Evolutionary conservation across 1,140 invertebrate species (phyloP).

Genomic region (Cyclina sinensis): DNA sequence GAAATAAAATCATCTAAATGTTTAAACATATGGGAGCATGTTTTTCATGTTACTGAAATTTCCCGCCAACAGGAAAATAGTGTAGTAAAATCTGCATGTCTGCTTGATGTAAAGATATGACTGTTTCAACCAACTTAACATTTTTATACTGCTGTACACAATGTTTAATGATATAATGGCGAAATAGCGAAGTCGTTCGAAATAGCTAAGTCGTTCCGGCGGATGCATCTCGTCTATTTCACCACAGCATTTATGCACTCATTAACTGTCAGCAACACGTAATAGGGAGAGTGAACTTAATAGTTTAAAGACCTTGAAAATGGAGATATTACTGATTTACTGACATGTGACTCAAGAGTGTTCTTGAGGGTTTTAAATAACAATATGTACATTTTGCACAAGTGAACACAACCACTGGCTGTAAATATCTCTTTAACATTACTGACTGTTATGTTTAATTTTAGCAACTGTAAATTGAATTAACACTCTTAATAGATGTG

Average conservation of each 20-base stretch:
- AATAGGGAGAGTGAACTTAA: background rate
- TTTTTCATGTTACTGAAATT: background rate
- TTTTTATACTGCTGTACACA: background rate
- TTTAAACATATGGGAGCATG: too few species aligned
- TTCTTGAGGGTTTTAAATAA: too few species aligned
- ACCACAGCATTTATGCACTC: background rate
- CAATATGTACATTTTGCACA: too few species aligned
- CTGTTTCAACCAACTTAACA: background rate
- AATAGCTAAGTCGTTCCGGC: background rate
- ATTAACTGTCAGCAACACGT: background rate
- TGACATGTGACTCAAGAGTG: too few species aligned
- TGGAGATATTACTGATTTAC: too few species aligned
- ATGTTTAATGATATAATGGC: background rate
- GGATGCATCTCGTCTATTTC: background rate
- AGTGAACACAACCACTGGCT: too few species aligned
- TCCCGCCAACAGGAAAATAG: background rate
- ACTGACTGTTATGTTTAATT: too few species aligned
- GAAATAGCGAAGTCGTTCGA: background rate
- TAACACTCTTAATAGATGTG: too few species aligned
- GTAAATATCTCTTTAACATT: too few species aligned
- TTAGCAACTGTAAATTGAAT: too few species aligned
- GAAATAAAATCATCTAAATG: too few species aligned
- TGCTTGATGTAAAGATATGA: background rate
- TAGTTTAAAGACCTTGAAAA: background rate
- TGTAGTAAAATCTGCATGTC: background rate